Evolutionary conservation across 64 coral and sea anemone genomes (phyloP).

Genomic region (Catalaphyllia jardinei): DNA sequence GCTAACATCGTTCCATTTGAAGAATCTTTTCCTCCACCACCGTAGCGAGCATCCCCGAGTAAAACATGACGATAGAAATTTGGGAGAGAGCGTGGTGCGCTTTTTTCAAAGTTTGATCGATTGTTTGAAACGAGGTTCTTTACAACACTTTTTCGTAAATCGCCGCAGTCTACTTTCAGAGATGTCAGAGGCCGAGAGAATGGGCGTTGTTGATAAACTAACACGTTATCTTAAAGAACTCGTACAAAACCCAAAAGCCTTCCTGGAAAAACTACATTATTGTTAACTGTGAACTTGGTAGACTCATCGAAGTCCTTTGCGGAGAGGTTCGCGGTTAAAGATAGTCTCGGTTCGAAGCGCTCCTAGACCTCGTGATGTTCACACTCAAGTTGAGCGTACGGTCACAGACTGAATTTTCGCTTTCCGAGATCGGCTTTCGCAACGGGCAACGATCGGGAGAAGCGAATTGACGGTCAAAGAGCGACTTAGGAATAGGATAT

Average conservation of each 20-base stretch:
- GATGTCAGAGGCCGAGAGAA: background rate
- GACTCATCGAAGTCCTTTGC: too few relatives aligned
- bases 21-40: conserved; percentile 48
- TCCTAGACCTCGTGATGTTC: too few relatives aligned
- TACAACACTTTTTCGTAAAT: conserved; percentile 49
- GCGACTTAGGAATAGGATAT: too few relatives aligned
- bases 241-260: background rate
- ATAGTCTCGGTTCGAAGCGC: too few relatives aligned
- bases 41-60: background rate
- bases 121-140: background rate
- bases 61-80: background rate
- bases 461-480: too few relatives aligned
- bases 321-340: too few relatives aligned
- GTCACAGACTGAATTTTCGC: too few relatives aligned
- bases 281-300: too few relatives aligned
- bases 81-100: conserved; percentile 19
- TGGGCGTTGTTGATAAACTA: background rate
- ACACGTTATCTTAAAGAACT: background rate
- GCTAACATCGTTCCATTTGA: conserved; percentile 46
- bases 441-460: too few relatives aligned
- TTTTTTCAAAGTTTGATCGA: conserved; percentile 48
- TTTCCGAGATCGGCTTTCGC: too few relatives aligned
- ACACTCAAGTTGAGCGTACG: too few relatives aligned
- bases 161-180: conserved; percentile 10
- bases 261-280: background rate